Evolutionary conservation across 2,888 invertebrate genomes (phyloP), one percentile per base, ranked within the genome.

Genomic region (Eugnorisma glareosa): DNA sequence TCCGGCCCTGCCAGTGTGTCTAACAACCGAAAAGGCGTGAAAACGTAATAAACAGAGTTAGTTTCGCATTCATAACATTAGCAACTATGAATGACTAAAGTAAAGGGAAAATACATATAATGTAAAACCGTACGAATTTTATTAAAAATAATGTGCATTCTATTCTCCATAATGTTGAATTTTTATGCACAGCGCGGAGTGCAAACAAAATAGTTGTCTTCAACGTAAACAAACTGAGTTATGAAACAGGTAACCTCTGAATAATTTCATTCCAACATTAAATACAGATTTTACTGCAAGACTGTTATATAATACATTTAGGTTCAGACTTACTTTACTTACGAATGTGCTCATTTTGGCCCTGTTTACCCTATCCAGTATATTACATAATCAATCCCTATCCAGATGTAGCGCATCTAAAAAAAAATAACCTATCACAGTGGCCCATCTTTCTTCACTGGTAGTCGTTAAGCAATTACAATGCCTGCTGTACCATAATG

Each of bases 171-270:
- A 57, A 35, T 48, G 48, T 68, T 64, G 40, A 0, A 28, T 48
- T 54, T 79, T 35, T 64, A 67, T 57, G 40, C 67, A 64, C 18
- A 28, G 24, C 13, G 37, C 40, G 28, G 67, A 35, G 63, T 54
- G 63, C 43, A 82, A 75, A 67, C 63, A 48, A 75, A 57, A 5
- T 40, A 45, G 45, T 45, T 67, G 31, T 67, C 37, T 82, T 75
- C 57, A 35, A 13, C 37, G n/a, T 67, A 57, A 76, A 82, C 67
- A 57, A 67, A n/a, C n/a, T 67, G 76, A 64, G 11, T 40, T 64
- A 7, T n/a, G 18, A 64, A 75, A 64, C 35, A 68, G 63, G 35
- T 76, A 24, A 18, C 31, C 15, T 54, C 18, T 64, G 54, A 76
- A 76, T 64, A 57, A 68, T 35, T 63, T 63, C 11, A 45, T 45